phyloP scores from a whole-genome alignment of 1,140 invertebrate species.

The Hormaphis cornu region DNA sequence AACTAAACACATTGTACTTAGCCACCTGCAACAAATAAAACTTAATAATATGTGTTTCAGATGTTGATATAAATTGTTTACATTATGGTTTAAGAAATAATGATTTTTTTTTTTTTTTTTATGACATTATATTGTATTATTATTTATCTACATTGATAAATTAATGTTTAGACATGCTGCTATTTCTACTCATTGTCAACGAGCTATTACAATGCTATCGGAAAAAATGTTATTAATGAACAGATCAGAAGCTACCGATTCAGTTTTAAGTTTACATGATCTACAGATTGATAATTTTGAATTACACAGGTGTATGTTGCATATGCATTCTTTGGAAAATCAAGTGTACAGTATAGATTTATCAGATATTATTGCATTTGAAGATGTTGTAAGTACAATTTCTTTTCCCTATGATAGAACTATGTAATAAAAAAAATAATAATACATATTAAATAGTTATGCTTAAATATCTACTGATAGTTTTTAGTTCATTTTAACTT shows the following conservation, averaged over 20 bases:
- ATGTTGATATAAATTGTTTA: too few species aligned
- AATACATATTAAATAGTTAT: too few species aligned
- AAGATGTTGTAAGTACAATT: constrained; percentile 12
- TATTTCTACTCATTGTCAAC: constrained; percentile 3
- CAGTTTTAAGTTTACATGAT: constrained; percentile 16
- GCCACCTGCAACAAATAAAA: too few species aligned
- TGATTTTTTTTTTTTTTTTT: too few species aligned
- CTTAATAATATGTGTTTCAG: too few species aligned
- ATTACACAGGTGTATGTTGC: neutral
- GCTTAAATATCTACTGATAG: too few species aligned
- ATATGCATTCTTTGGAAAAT: constrained; percentile 19
- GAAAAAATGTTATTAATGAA: constrained; percentile 23
- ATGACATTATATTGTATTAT: too few species aligned
- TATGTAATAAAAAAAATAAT: neutral
- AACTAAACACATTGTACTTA: too few species aligned
- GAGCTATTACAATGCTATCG: constrained; percentile 20
- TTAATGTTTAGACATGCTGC: constrained; percentile 22
- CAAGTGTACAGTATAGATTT: constrained; percentile 16
- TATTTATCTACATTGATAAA: neutral
- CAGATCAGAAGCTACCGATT: neutral
- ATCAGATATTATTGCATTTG: constrained; percentile 23
- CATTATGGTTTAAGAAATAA: too few species aligned
- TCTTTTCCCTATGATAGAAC: neutral
- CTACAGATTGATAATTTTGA: constrained; percentile 25
- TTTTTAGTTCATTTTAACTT: too few species aligned